Percentiles rank a stretch among this genome's conserved stretches.
phyloP scores from a whole-genome alignment of 2,888 invertebrate genomes.

The Druceiella hillmani region DNA sequence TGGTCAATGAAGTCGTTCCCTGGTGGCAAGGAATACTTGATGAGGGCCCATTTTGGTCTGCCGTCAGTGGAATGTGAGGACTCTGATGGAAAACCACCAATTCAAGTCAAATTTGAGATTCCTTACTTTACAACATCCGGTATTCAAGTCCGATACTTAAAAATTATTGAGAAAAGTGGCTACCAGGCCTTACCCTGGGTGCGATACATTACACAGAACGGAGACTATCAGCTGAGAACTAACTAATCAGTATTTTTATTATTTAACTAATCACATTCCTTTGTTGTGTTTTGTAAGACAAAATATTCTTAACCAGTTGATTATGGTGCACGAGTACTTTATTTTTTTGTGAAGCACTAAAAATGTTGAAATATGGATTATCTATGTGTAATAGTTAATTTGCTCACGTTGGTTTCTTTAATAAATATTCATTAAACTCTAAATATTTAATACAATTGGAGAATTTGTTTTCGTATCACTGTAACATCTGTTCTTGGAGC shows the following conservation, averaged over 20 bases:
- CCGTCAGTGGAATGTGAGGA: constrained; percentile 96
- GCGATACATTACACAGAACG: constrained; percentile 98
- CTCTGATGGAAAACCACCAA: constrained; percentile 93
- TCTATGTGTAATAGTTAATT: no score
- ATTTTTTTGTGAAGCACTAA: no score
- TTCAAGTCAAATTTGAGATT: constrained; percentile 98
- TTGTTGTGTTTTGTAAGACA: no score
- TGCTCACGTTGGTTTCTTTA: no score
- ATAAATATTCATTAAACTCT: no score
- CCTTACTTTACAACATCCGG: constrained; percentile 99
- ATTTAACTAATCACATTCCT: no score
- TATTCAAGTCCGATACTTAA: constrained; percentile 94
- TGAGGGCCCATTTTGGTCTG: constrained; percentile 96
- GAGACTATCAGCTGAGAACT: constrained; percentile 95
- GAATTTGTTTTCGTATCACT: no score
- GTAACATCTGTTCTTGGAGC: no score
- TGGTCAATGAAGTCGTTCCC: constrained; percentile 98
- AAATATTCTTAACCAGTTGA: no score
- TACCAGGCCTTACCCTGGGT: constrained; percentile 99
- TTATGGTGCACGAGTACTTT: no score
- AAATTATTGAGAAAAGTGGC: constrained; percentile 98
- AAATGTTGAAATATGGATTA: no score
- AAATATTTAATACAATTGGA: no score
- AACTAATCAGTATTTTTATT: constrained; percentile 61
- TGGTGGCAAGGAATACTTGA: constrained; percentile 96